Evolutionary conservation across 53 echinoderm and acorn worm genomes (phyloP), one percentile per base, ranked within the genome.

Genomic region (Astropecten irregularis): DNA sequence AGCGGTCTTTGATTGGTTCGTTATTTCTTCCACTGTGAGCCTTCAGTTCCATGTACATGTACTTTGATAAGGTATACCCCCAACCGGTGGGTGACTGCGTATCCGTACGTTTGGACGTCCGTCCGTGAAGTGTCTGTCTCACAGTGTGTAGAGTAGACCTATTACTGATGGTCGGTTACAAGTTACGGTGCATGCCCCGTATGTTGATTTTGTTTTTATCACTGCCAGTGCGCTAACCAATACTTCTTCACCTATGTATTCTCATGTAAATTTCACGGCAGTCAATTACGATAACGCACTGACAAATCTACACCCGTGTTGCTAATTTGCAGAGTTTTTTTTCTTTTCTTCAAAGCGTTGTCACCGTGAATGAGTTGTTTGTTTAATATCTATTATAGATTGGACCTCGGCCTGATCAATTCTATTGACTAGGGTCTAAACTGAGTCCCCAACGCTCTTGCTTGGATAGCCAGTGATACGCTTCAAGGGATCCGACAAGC

Each of bases 201-300:
- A n/a, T n/a, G n/a, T n/a, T n/a, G n/a, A n/a, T n/a, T n/a, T n/a
- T n/a, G n/a, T n/a, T n/a, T n/a, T n/a, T n/a, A n/a, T n/a, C n/a
- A n/a, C n/a, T n/a, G n/a, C n/a, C n/a, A 15, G 18, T 18, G 40
- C 57, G 40, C 34, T 40, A 42, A 58, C 58, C 57, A 28, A 40
- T 58, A n/a, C 76, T 76, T 58, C 21, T 35, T 52, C 76, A 76
- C 76, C 58, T 76, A 40, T 15, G 58, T 32, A 76, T 76, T 76
- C 39, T 76, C 76, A 76, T 76, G 76, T 42, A 58, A 76, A 76
- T 76, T 57, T 73, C 35, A 40, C 44, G 10, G 58, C 76, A 76
- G 76, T 58, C 76, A 76, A 40, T 76, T 76, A 76, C 76, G 76
- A 76, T 76, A 76, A 76, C 58, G 44, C 40, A 6, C 3, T 19